Percentiles rank a stretch among this genome's conserved stretches.
phyloP scores from a whole-genome alignment of 1,140 invertebrate genomes.

The Idris sp. region DNA sequence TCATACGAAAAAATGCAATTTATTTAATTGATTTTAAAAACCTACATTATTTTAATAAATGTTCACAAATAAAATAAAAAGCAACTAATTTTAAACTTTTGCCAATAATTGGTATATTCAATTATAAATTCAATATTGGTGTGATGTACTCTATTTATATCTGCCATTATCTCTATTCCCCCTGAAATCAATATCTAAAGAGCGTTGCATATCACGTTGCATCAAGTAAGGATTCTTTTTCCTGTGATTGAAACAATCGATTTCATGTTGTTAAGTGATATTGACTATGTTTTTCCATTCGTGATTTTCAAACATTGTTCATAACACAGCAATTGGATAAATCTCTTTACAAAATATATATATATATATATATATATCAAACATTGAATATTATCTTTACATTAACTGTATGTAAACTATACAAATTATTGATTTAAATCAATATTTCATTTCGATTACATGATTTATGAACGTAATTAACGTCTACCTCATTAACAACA shows the following conservation, averaged over 20 bases:
- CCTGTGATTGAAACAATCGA: conserved; percentile 55
- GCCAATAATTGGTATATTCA: conserved; percentile 23
- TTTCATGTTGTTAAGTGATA: conserved; percentile 12
- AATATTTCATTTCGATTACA: too few relatives aligned
- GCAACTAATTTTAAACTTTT: conserved; percentile 26
- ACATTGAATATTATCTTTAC: too few relatives aligned
- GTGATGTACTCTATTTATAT: conserved; percentile 48
- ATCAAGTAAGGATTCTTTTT: conserved; percentile 57
- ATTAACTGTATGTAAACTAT: too few relatives aligned
- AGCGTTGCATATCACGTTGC: conserved; percentile 51
- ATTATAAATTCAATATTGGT: conserved; percentile 23
- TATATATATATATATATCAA: too few relatives aligned
- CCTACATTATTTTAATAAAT: too few relatives aligned
- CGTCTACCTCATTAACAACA: too few relatives aligned
- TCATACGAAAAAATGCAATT: too few relatives aligned
- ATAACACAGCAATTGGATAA: too few relatives aligned
- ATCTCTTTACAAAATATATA: too few relatives aligned
- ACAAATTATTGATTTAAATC: too few relatives aligned
- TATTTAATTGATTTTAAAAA: too few relatives aligned
- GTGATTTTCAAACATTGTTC: conserved; percentile 1
- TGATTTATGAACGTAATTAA: too few relatives aligned
- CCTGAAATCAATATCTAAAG: conserved; percentile 57
- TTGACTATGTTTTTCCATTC: conserved; percentile 16
- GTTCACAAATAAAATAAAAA: conserved; percentile 9
- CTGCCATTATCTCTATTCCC: conserved; percentile 47